phyloP scores from a whole-genome alignment of 2,113 vertebrate species.

The Zosterops lateralis region DNA sequence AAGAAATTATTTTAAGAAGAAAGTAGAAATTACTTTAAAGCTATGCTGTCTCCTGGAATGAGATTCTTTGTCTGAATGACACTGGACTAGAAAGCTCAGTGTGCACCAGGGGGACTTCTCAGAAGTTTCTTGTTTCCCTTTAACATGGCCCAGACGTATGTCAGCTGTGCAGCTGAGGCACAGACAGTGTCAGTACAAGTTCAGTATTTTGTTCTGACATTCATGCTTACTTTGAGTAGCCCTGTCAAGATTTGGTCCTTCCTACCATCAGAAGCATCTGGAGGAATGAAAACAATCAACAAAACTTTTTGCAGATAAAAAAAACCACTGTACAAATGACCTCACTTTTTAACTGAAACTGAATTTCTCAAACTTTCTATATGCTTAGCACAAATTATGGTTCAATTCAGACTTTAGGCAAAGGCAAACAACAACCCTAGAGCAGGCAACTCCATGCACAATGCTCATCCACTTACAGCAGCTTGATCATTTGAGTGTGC shows the following conservation, averaged over 20 bases:
- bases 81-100: neutral
- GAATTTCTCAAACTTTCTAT: neutral
- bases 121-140: conserved; percentile 18
- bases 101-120: neutral
- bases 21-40: neutral
- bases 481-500: conserved; percentile 56
- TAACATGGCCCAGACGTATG: neutral
- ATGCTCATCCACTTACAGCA: conserved; percentile 47
- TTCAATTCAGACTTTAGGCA: neutral
- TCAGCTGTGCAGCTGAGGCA: neutral
- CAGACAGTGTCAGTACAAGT: neutral
- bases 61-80: conserved; percentile 3
- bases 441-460: neutral
- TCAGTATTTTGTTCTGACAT: neutral
- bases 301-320: neutral
- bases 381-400: neutral
- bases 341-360: neutral
- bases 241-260: neutral
- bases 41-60: neutral
- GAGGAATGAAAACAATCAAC: neutral
- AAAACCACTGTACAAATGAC: neutral
- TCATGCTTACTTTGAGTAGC: neutral
- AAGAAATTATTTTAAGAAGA: neutral
- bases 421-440: conserved; percentile 14
- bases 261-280: neutral